These are phyloP conservation scores for Agrilus planipennis DNA, from an alignment of 1,140 invertebrate species.

Conservation along the genomic window DNA sequence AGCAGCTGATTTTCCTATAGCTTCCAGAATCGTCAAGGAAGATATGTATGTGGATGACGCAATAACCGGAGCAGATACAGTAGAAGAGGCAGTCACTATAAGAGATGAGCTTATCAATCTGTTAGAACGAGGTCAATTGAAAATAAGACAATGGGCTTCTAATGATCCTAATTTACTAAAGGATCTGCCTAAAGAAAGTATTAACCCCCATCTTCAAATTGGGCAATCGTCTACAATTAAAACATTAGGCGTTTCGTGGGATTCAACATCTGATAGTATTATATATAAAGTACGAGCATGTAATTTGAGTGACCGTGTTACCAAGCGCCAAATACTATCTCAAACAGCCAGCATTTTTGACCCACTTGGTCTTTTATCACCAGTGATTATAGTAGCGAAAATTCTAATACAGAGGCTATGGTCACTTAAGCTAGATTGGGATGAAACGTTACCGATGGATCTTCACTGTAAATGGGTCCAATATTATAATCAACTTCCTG, in stretches of 20 bases:
- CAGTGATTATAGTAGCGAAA: conserved; percentile 5
- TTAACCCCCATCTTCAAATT: no score
- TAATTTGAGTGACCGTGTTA: no score
- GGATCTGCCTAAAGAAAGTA: neutral
- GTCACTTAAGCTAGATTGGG: conserved; percentile 6
- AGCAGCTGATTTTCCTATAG: conserved; percentile 14
- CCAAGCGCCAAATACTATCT: conserved; percentile 5
- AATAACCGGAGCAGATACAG: conserved; percentile 12
- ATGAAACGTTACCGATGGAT: neutral
- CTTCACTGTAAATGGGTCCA: conserved; percentile 1
- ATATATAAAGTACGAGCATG: no score
- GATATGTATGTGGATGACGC: conserved; percentile 27
- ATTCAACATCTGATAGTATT: no score
- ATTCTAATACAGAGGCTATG: conserved; percentile 9
- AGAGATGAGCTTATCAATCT: neutral
- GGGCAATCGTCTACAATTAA: no score
- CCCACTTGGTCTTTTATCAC: conserved; percentile 8
- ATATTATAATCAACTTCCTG: neutral
- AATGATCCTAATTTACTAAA: neutral
- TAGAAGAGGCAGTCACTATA: conserved; percentile 10
- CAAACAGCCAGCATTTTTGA: conserved; percentile 10
- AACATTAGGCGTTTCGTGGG: no score
- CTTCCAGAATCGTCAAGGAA: conserved; percentile 6
- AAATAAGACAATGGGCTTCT: conserved; percentile 1
- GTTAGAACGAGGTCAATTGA: neutral